These are phyloP conservation scores for Pseudococcus longispinus DNA, from an alignment of 2,888 invertebrate genomes.

Conservation along the genomic window DNA sequence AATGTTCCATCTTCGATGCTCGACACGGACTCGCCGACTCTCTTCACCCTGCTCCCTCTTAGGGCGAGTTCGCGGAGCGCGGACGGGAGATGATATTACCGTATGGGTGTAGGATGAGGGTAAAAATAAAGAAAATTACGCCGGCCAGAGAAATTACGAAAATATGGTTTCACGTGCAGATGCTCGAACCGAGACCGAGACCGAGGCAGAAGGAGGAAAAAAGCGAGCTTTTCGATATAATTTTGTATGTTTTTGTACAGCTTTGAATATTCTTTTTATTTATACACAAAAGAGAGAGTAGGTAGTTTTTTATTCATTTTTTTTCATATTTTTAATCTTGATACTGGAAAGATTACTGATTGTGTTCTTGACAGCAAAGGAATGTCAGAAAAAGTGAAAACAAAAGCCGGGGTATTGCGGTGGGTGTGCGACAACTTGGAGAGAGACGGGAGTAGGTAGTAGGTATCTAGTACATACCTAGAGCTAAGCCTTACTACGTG, in stretches of 20 bases:
- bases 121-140: slow-evolving; percentile 37
- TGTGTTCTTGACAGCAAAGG: slow-evolving; percentile 54
- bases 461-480: neutral
- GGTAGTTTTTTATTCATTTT: no score
- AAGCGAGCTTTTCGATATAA: slow-evolving; percentile 27
- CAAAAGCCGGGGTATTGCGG: slow-evolving; percentile 6
- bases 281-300: slow-evolving; percentile 14
- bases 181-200: neutral
- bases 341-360: slow-evolving; percentile 38
- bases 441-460: neutral
- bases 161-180: slow-evolving; percentile 25
- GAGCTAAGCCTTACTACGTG: neutral
- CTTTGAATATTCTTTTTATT: slow-evolving; percentile 28
- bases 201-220: neutral
- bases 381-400: slow-evolving; percentile 51
- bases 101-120: neutral
- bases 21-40: neutral
- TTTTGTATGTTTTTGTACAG: neutral
- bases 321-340: slow-evolving; percentile 49
- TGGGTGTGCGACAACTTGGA: neutral
- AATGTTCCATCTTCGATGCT: slow-evolving; percentile 43
- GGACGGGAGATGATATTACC: neutral
- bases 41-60: neutral
- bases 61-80: neutral
- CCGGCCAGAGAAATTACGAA: slow-evolving; percentile 20